These are phyloP conservation scores for Synergus gifuensis DNA, from an alignment of 2,888 invertebrate species.

Conservation along the genomic window DNA sequence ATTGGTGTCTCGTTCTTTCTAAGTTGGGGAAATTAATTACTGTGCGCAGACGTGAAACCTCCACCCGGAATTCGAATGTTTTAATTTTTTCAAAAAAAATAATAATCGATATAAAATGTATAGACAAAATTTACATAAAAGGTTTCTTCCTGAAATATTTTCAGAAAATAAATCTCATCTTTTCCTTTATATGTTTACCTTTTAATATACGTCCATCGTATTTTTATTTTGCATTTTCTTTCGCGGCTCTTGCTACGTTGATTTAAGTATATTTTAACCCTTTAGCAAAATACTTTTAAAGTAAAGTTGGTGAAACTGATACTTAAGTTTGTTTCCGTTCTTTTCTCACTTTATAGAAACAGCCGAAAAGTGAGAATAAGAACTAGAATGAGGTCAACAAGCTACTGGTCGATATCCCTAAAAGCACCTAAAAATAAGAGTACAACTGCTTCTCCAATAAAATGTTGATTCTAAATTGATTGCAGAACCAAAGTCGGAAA, in stretches of 20 bases:
- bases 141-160: background rate
- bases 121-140: background rate
- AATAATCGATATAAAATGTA: background rate
- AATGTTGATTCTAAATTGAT: background rate
- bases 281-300: slow-evolving; percentile 13
- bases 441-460: background rate
- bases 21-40: too few species aligned
- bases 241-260: background rate
- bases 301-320: background rate
- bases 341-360: slow-evolving; percentile 15
- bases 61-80: too few species aligned
- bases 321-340: slow-evolving; percentile 20
- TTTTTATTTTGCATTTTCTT: background rate
- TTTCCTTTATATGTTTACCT: background rate
- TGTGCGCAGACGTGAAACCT: too few species aligned
- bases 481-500: background rate
- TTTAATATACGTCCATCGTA: background rate
- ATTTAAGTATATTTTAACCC: background rate
- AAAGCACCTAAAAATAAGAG: background rate
- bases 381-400: slow-evolving; percentile 21
- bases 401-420: slow-evolving; percentile 27
- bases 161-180: background rate
- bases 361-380: slow-evolving; percentile 30
- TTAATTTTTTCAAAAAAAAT: too few species aligned
- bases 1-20: too few species aligned